These are phyloP conservation scores for Ptycholaimellus sp. DNA, from an alignment of 2,888 invertebrate genomes.

Conservation along the genomic window DNA sequence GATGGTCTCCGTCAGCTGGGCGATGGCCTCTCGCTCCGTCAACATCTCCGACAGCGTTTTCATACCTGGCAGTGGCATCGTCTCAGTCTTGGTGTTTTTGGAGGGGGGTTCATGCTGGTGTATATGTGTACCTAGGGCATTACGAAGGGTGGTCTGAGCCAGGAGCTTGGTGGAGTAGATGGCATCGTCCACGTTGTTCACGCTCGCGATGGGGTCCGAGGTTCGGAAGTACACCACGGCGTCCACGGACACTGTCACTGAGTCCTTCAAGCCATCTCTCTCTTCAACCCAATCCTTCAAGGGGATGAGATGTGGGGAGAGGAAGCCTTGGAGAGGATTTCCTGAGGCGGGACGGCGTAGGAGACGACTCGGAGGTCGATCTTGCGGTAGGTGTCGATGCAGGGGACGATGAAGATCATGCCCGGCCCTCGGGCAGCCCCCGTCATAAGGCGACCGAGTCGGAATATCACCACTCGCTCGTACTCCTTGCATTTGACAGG, in stretches of 20 bases:
- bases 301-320: too few species aligned
- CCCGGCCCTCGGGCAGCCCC: conserved; percentile 53
- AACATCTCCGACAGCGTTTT: conserved; percentile 84
- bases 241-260: conserved; percentile 20
- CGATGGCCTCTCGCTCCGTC: conserved; percentile 53
- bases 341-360: conserved; percentile 24
- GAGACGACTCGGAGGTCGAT: conserved; percentile 51
- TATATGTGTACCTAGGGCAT: conserved; percentile 56
- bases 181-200: conserved; percentile 28
- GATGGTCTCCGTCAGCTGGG: conserved; percentile 25
- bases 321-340: conserved; percentile 25
- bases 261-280: too few species aligned
- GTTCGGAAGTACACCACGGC: conserved; percentile 24
- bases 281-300: too few species aligned
- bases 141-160: conserved; percentile 35
- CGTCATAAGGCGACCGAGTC: conserved; percentile 48
- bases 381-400: conserved; percentile 63
- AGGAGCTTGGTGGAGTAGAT: conserved; percentile 45
- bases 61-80: conserved; percentile 46
- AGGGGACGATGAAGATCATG: conserved; percentile 83
- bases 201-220: conserved; percentile 15
- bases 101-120: too few species aligned
- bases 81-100: too few species aligned
- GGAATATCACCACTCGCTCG: conserved; percentile 62
- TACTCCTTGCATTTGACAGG: conserved; percentile 24